Conservation (phyloP, 2,888 invertebrate species). For the Cryptus armator region DNA sequence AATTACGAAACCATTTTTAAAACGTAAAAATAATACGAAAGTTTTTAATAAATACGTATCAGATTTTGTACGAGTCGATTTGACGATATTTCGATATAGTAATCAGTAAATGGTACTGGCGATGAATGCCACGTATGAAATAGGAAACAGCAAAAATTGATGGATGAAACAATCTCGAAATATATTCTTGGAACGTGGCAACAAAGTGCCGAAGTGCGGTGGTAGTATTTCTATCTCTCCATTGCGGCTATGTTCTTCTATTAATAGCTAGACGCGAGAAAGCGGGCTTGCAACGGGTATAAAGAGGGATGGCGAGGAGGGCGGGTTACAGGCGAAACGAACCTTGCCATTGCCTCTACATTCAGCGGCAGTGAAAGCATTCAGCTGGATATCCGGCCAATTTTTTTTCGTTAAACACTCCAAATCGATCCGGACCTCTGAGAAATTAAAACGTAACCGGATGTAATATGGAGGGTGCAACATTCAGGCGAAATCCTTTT, state of each 20-base stretch:
- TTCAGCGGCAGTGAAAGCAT: neutral
- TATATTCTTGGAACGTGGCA: constrained; percentile 72
- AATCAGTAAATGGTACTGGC: neutral
- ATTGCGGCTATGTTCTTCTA: constrained; percentile 73
- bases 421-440: constrained; percentile 4
- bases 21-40: neutral
- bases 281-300: constrained; percentile 39
- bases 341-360: constrained; percentile 13
- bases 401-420: constrained; percentile 3
- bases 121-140: neutral
- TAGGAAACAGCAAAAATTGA: constrained; percentile 20
- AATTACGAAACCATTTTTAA: neutral
- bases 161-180: constrained; percentile 25
- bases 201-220: constrained; percentile 72
- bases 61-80: neutral
- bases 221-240: constrained; percentile 75
- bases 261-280: constrained; percentile 72
- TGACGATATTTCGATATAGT: neutral
- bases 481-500: neutral
- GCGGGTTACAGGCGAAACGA: constrained; percentile 11
- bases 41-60: neutral
- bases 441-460: constrained; percentile 24
- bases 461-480: neutral
- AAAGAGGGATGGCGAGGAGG: constrained; percentile 28
- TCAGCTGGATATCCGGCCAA: constrained; percentile 43